Evolutionary conservation across 2,113 vertebrate species (phyloP), one percentile per base, ranked within the genome.

Genomic region (Cephalopholis sonnerati): DNA sequence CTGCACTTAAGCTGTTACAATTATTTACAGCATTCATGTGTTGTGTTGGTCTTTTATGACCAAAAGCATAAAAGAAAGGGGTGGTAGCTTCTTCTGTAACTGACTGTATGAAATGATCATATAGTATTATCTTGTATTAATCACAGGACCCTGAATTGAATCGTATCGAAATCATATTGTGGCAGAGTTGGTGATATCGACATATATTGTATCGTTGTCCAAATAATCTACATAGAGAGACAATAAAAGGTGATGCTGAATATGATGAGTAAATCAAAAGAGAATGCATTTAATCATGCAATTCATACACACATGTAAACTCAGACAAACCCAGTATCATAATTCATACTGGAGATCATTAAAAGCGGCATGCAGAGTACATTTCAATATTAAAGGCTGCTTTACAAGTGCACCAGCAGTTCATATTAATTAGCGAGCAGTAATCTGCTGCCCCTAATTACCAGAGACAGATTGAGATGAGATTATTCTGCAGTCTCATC

Each of bases 401-500:
- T 85, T 77, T n/a, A 62, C 72, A 77, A 84, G 88, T 64, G 59
- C 55, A 69, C 39, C 62, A 48, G 66, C 67, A 75, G 79, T 79
- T 88, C 70, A 59, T 57, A 74, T 82, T 18, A 74, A 85, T 88
- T 70, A 83, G 79, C 36, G 75, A 50, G 71, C 69, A 29, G 22
- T 81, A 84, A 86, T 90, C 80, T 76, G 63, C 74, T 68, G 77
- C 27, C 72, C 67, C 77, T 90, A 91, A 91, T 91, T 89, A 86
- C 74, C 53, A 67, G 24, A 70, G 88, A 87, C 86, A 91, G 80
- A 91, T 24, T 84, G 77, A 72, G 65, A 66, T 74, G 78, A 84
- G 82, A 89, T 89, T 86, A 91, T 76, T 70, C 53, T 0, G 29
- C 66, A 59, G 25, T 59, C 36, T 83, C 82, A 88, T 87, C 74